Percentiles rank a stretch among this genome's conserved stretches.
These are phyloP conservation scores for Stichopus chloronotus DNA, from an alignment of 35 echinoderm and acorn worm genomes.

Conservation along the genomic window DNA sequence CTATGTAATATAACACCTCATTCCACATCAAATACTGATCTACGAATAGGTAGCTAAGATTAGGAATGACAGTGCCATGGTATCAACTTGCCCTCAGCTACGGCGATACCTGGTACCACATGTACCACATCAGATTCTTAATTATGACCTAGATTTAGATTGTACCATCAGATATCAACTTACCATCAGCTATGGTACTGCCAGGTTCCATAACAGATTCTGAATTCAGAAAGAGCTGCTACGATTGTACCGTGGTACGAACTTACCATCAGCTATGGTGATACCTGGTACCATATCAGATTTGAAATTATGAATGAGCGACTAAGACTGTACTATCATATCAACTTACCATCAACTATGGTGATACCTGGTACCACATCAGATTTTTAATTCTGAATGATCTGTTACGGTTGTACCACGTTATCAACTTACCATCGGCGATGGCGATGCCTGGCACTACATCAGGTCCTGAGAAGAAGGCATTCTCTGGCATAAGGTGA, in stretches of 20 bases:
- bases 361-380: conserved; percentile 78
- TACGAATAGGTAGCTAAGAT: too few species aligned
- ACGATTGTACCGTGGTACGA: too few species aligned
- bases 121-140: conserved; percentile 17
- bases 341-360: conserved; percentile 63
- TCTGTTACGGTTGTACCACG: too few species aligned
- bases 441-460: conserved; percentile 80
- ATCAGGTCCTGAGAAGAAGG: conserved; percentile 64
- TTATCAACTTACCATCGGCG: conserved; percentile 57
- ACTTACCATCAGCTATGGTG: conserved; percentile 68
- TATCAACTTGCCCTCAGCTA: conserved; percentile 59
- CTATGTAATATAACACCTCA: too few species aligned
- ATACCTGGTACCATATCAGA: conserved; percentile 78
- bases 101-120: conserved; percentile 75
- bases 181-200: too few species aligned
- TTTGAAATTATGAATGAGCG: not conserved
- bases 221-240: too few species aligned
- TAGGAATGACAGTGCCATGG: too few species aligned
- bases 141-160: too few species aligned
- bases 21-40: too few species aligned
- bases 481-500: conserved; percentile 90
- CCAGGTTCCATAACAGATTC: too few species aligned
- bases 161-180: too few species aligned
- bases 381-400: not conserved
- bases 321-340: not conserved